Percentiles rank a stretch among this genome's conserved stretches.
These are phyloP conservation scores for Nematolebias whitei DNA, from an alignment of 2,113 vertebrate genomes.

Conservation along the genomic window DNA sequence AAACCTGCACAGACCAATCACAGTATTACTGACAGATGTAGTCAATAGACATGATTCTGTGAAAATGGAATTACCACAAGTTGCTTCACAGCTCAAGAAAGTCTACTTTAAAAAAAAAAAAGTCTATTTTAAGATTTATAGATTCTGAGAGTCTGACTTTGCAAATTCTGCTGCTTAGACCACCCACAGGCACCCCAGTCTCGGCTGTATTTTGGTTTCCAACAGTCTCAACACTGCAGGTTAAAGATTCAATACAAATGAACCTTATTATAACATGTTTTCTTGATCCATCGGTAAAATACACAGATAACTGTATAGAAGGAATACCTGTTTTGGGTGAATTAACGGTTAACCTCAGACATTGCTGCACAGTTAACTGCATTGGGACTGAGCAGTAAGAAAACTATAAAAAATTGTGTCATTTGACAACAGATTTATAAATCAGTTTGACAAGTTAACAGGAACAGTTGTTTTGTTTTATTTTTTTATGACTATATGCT, in stretches of 20 bases:
- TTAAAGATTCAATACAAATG: conserved; percentile 41
- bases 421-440: conserved; percentile 34
- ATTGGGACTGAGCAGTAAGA: conserved; percentile 1
- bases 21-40: conserved; percentile 18
- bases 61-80: conserved; percentile 26
- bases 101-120: too few relatives aligned
- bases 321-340: conserved; percentile 59
- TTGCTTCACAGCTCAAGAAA: conserved; percentile 50
- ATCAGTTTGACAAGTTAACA: conserved; percentile 43
- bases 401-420: conserved; percentile 31
- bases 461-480: conserved; percentile 34
- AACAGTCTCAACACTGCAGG: conserved; percentile 31
- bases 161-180: conserved; percentile 23
- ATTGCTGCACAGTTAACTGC: conserved; percentile 28
- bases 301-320: conserved; percentile 60
- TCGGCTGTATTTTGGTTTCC: not conserved
- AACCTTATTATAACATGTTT: conserved; percentile 47
- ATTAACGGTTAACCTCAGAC: conserved; percentile 52
- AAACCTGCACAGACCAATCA: conserved; percentile 18
- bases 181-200: conserved; percentile 8
- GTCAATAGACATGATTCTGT: conserved; percentile 24
- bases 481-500: conserved; percentile 17
- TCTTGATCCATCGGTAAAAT: conserved; percentile 70
- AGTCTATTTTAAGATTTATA: conserved; percentile 26
- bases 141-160: conserved; percentile 11